Evolutionary conservation across 2,888 invertebrate species (phyloP).

Genomic region (Drosophila mayaguana): DNA sequence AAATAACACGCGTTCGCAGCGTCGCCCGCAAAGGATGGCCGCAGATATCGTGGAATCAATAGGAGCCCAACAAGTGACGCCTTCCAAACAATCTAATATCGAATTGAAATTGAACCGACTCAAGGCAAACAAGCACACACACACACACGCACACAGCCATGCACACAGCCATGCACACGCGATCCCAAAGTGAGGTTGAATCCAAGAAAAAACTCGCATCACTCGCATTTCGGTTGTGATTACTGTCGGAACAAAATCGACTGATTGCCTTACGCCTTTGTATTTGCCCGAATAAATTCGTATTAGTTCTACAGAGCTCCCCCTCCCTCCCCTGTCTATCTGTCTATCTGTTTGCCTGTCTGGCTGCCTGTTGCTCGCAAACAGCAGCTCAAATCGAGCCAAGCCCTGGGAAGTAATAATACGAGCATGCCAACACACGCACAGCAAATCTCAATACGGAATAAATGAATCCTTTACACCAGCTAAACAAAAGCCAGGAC

Average conservation of each 20-base stretch:
- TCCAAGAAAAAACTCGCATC: constrained; percentile 24
- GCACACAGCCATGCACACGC: neutral
- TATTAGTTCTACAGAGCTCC: constrained; percentile 45
- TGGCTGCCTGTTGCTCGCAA: constrained; percentile 4
- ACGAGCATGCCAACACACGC: constrained; percentile 29
- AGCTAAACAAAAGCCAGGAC: constrained; percentile 29
- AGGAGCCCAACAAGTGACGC: constrained; percentile 34
- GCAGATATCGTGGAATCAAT: constrained; percentile 41
- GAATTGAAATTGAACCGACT: constrained; percentile 66
- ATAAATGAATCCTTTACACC: constrained; percentile 38
- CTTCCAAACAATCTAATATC: constrained; percentile 56
- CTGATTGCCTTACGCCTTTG: constrained; percentile 62
- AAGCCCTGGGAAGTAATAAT: constrained; percentile 21
- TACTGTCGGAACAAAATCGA: constrained; percentile 41
- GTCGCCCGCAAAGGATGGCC: neutral
- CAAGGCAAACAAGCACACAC: constrained; percentile 21
- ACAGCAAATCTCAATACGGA: neutral
- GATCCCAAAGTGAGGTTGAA: constrained; percentile 12
- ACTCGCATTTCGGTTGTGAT: constrained; percentile 14
- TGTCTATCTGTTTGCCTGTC: constrained; percentile 16
- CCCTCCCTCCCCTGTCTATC: constrained; percentile 11
- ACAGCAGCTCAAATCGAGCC: constrained; percentile 25
- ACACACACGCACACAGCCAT: neutral
- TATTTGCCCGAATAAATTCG: constrained; percentile 53
- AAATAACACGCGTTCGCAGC: constrained; percentile 45